A percentile compares a stretch with the other conserved stretches of the same genome.
These are phyloP conservation scores for Macaca fascicularis DNA, from an alignment of 2,113 vertebrate genomes.

Conservation along the genomic window DNA sequence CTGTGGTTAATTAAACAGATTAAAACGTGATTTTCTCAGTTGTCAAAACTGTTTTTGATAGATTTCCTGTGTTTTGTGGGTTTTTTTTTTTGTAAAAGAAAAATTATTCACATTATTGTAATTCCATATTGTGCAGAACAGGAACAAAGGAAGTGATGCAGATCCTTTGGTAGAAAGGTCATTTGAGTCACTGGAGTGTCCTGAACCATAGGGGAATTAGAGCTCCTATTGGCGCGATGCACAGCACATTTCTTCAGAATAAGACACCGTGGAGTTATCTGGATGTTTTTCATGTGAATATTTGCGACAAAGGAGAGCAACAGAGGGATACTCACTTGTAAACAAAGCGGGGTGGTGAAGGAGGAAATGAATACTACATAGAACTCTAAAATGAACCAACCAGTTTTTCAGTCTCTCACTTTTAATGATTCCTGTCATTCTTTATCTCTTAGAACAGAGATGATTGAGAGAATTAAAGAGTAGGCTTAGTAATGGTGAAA, in stretches of 20 bases:
- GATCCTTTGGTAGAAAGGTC: conserved; percentile 61
- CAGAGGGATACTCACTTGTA: conserved; percentile 21
- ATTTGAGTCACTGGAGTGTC: conserved; percentile 53
- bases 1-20: conserved; percentile 37
- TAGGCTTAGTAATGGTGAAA: conserved; percentile 1
- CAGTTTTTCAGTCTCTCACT: conserved; percentile 2
- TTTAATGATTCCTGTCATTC: conserved; percentile 25
- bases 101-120: conserved; percentile 68
- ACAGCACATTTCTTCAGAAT: conserved; percentile 38
- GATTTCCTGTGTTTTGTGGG: conserved; percentile 43
- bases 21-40: conserved; percentile 44
- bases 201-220: background rate
- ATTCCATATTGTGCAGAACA: conserved; percentile 56
- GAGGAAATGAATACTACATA: conserved; percentile 34
- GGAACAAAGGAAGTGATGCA: conserved; percentile 69
- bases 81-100: conserved; percentile 9
- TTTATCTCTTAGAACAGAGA: background rate
- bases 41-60: conserved; percentile 39
- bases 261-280: background rate
- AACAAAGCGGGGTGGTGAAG: background rate
- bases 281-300: conserved; percentile 53
- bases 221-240: background rate
- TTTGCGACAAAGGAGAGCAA: background rate
- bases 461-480: conserved; percentile 16
- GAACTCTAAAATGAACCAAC: conserved; percentile 12